phyloP scores from a whole-genome alignment of 2,113 vertebrate genomes.

The Scortum barcoo region DNA sequence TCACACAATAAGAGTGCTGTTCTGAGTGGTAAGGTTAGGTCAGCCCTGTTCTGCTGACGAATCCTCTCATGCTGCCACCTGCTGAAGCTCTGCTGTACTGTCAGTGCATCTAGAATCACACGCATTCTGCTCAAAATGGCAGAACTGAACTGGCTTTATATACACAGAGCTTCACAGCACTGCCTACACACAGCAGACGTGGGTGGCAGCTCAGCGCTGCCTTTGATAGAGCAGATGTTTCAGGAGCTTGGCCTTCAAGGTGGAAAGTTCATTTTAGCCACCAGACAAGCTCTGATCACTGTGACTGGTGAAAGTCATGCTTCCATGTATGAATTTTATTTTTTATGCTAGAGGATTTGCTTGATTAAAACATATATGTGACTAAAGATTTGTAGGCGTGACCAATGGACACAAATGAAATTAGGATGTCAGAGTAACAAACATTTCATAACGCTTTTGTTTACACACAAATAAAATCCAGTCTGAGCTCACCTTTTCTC shows the following conservation, averaged over 20 bases:
- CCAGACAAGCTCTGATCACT: not conserved
- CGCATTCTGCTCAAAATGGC: constrained; percentile 75
- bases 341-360: not conserved
- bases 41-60: constrained; percentile 42
- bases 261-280: constrained; percentile 36
- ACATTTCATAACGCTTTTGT: not conserved
- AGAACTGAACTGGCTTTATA: constrained; percentile 41
- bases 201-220: constrained; percentile 55
- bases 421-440: not conserved
- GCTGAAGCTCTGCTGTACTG: constrained; percentile 69
- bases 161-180: constrained; percentile 44
- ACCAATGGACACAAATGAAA: not conserved
- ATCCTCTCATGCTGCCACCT: constrained; percentile 74
- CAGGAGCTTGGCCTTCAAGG: not conserved
- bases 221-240: constrained; percentile 58
- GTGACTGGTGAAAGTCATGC: not conserved
- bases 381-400: not conserved
- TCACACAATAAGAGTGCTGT: constrained; percentile 37
- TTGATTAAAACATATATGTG: not conserved
- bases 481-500: not conserved
- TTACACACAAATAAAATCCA: constrained; percentile 3
- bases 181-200: constrained; percentile 62
- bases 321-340: not conserved
- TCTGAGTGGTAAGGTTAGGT: constrained; percentile 30
- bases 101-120: constrained; percentile 42